These are phyloP conservation scores for Temnothorax nylanderi DNA, from an alignment of 1,140 invertebrate species.

Conservation along the genomic window DNA sequence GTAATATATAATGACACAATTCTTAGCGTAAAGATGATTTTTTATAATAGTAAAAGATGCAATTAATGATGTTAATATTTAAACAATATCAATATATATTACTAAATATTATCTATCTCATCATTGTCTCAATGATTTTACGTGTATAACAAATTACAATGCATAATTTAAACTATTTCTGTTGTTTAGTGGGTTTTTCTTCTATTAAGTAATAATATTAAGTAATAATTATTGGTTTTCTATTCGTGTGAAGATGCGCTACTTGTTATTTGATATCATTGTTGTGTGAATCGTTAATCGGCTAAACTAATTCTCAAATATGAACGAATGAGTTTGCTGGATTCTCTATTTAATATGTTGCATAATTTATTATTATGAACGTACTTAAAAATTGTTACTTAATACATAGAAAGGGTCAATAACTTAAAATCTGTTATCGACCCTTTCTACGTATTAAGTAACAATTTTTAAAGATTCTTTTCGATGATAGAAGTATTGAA, in stretches of 20 bases:
- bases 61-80: neutral
- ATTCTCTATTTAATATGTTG: neutral
- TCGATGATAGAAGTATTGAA: neutral
- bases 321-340: neutral
- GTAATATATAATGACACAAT: neutral
- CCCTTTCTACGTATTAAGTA: neutral
- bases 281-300: neutral
- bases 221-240: conserved; percentile 8
- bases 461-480: neutral
- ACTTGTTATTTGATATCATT: neutral
- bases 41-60: neutral
- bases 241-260: neutral
- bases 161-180: neutral
- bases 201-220: conserved; percentile 1
- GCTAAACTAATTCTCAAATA: neutral
- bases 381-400: conserved; percentile 14
- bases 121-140: neutral
- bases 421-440: neutral
- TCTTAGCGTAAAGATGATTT: neutral
- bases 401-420: neutral
- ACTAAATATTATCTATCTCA: neutral
- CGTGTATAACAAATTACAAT: neutral
- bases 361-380: conserved; percentile 6
- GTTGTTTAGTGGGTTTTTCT: neutral
- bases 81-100: neutral